Evolutionary conservation across 2,113 vertebrate genomes (phyloP), one percentile per base, ranked within the genome.

Genomic region (Oxyura jamaicensis): DNA sequence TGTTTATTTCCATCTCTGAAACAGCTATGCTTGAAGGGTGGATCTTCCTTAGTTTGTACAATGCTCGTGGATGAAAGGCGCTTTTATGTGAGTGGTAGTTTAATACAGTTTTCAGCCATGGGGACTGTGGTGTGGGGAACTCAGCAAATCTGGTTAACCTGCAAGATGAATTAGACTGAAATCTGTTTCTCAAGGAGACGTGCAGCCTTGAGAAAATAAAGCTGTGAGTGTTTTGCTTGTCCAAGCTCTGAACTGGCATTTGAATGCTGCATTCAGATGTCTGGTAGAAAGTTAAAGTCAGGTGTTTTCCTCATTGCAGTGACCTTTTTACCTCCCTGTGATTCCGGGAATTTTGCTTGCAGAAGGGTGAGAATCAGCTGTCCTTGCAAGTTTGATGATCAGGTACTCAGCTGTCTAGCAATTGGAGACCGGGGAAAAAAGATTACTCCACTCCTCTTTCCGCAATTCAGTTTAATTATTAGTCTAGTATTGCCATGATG

Each of bases 291-390:
- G 59, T 29, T 62, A 13, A 39, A 81, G 17, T 94, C 84, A 87
- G 44, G 83, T 72, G 77, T 89, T 72, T 92, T 92, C 44, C 41
- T 73, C 50, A 2, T 78, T 36, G 28, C 74, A 42, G 8, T 79
- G 91, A 82, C 84, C 82, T 94, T 89, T 92, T 87, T 55, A 62
- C 67, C 53, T 76, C 71, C 0, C 28, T 68, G 31, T 85, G 81
- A 79, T 85, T 76, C 76, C 75, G 78, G 86, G 44, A 72, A 36
- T 91, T 92, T 68, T 91, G 35, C 62, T 76, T 79, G 69, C 42
- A 62, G 74, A 82, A 84, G 80, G 56, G 58, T 92, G 86, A 91
- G 84, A 91, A 84, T 89, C 91, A 92, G 71, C 89, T 95, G 84
- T 79, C 78, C 67, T 89, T 68, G 53, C 23, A 58, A 15, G 58